A percentile compares a stretch with the other conserved stretches of the same genome.
Conservation (phyloP, 1,140 invertebrate species). For the Drosophila mojavensis region DNA sequence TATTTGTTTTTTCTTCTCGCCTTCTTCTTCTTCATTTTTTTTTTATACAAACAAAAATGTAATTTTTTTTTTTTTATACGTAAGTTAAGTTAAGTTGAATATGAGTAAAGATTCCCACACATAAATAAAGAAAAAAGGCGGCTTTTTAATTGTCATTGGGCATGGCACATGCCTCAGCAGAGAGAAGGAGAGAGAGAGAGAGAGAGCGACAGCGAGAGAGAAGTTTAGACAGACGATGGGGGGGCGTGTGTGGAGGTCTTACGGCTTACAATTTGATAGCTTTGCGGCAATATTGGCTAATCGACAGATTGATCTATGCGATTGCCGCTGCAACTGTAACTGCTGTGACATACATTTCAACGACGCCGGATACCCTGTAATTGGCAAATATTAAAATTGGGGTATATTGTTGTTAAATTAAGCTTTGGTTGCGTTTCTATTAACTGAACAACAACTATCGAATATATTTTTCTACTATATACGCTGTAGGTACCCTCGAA, state of each 20-base stretch:
- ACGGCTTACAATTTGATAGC: conserved; percentile 21
- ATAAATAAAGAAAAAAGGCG: conserved; percentile 3
- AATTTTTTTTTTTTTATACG: conserved; percentile 24
- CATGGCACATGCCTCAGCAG: neutral
- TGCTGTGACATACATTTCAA: conserved; percentile 40
- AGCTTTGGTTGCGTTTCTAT: neutral
- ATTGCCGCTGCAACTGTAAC: conserved; percentile 7
- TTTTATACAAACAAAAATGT: conserved; percentile 2
- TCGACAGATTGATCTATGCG: conserved; percentile 37
- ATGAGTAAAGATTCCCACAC: conserved; percentile 42
- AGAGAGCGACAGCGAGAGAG: neutral
- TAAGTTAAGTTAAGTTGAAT: conserved; percentile 24
- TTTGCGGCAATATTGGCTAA: conserved; percentile 42
- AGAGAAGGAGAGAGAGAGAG: neutral
- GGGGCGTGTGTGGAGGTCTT: neutral
- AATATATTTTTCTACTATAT: neutral
- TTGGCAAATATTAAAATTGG: neutral
- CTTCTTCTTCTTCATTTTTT: conserved; percentile 12
- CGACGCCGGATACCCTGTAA: conserved; percentile 15
- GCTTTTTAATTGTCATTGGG: neutral
- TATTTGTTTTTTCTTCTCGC: neutral
- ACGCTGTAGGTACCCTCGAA: neutral
- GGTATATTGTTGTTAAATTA: neutral
- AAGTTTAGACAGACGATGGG: neutral
- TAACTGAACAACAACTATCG: too few species aligned